Conservation (phyloP, 2,113 vertebrate species). For the Pipra filicauda region DNA sequence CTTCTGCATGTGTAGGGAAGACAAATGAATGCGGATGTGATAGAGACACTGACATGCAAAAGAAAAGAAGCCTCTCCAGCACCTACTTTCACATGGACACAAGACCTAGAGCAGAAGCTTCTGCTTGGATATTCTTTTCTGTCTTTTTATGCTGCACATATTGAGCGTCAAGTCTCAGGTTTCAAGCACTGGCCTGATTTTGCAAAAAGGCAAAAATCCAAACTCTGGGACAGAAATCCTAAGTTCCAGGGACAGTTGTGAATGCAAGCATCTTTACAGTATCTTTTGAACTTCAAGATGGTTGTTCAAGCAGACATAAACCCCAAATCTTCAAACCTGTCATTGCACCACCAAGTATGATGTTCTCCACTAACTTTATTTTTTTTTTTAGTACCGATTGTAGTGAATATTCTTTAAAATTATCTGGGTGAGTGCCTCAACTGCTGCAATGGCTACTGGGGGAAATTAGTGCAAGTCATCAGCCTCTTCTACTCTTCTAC, state of each 20-base stretch:
- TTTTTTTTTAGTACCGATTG: background rate
- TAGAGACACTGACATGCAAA: background rate
- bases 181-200: background rate
- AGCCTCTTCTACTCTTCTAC: background rate
- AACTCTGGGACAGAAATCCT: background rate
- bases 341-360: background rate
- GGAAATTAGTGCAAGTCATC: background rate
- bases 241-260: background rate
- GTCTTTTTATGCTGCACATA: background rate
- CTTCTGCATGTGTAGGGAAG: background rate
- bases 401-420: background rate
- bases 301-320: background rate
- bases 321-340: background rate
- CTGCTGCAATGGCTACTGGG: background rate
- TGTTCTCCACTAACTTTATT: background rate
- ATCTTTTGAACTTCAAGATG: background rate
- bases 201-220: fast-evolving
- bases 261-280: background rate
- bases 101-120: background rate
- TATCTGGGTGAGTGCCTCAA: fast-evolving
- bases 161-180: background rate
- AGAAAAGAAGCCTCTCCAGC: background rate
- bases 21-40: background rate
- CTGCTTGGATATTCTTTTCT: background rate
- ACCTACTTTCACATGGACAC: background rate